phyloP scores from a whole-genome alignment of 2,888 invertebrate genomes.

The Tetranychus piercei region DNA sequence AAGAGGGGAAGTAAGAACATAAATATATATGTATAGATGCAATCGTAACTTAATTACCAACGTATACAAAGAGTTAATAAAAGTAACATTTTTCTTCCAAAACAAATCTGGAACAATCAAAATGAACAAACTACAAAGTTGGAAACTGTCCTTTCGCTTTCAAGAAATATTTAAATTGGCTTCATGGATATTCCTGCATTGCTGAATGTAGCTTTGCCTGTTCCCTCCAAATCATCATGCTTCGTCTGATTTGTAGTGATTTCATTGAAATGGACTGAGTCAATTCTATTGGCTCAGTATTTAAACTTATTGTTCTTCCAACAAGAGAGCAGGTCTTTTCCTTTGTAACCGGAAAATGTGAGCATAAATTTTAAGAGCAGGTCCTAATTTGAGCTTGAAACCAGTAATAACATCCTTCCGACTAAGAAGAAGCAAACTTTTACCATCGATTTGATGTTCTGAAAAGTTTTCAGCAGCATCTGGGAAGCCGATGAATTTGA shows the following conservation, averaged over 20 bases:
- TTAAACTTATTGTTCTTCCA: background rate
- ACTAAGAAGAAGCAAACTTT: slow-evolving; percentile 59
- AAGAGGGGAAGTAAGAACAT: background rate
- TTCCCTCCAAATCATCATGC: background rate
- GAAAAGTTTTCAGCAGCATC: slow-evolving; percentile 14
- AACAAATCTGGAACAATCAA: no score
- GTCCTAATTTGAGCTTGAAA: slow-evolving; percentile 62
- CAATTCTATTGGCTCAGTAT: background rate
- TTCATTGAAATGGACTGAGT: background rate
- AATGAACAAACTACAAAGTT: no score
- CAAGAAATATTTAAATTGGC: no score
- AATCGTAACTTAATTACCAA: background rate
- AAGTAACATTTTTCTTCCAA: background rate
- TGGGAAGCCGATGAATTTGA: slow-evolving; percentile 16
- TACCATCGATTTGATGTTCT: slow-evolving; percentile 69
- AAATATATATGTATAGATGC: background rate
- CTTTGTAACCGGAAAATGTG: slow-evolving; percentile 53
- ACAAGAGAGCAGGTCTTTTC: background rate
- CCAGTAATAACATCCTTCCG: slow-evolving; percentile 64
- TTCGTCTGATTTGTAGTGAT: background rate
- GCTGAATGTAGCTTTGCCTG: background rate
- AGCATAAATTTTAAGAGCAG: slow-evolving; percentile 63
- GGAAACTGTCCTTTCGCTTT: no score
- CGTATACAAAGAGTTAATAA: background rate
- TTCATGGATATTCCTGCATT: no score